Percentiles rank a stretch among this genome's conserved stretches.
Conservation (phyloP, 2,113 vertebrate genomes). For the Sitta europaea region DNA sequence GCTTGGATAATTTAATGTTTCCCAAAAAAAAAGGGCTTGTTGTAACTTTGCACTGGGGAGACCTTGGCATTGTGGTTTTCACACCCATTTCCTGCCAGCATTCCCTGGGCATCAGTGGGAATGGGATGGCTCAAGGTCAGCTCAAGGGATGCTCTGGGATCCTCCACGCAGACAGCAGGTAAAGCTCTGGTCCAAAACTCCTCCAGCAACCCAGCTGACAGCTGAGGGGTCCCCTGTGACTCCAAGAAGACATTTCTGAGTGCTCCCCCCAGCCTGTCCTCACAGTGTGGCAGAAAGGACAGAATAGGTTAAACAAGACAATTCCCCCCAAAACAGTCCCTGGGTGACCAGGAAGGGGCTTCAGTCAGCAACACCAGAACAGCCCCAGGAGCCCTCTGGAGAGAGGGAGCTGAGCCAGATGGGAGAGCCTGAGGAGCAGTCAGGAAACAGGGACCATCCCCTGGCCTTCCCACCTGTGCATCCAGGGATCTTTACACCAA, state of each 20-base stretch:
- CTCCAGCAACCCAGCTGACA: neutral
- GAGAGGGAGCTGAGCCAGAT: neutral
- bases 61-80: neutral
- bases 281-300: neutral
- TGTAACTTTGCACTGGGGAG: neutral
- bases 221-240: neutral
- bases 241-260: neutral
- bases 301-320: neutral
- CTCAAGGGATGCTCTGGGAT: neutral
- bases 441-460: neutral
- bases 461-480: neutral
- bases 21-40: neutral
- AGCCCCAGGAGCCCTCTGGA: neutral
- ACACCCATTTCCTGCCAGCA: fast-evolving
- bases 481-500: neutral
- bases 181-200: neutral
- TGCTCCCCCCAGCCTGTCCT: fast-evolving
- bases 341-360: neutral
- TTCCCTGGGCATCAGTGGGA: neutral
- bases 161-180: neutral
- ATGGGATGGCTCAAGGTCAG: neutral
- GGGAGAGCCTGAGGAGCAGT: neutral
- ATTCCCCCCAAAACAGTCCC: neutral
- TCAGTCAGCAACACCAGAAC: neutral
- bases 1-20: neutral